Evolutionary conservation across 2,888 invertebrate species (phyloP), one percentile per base, ranked within the genome.

Genomic region (Encarsia formosa): DNA sequence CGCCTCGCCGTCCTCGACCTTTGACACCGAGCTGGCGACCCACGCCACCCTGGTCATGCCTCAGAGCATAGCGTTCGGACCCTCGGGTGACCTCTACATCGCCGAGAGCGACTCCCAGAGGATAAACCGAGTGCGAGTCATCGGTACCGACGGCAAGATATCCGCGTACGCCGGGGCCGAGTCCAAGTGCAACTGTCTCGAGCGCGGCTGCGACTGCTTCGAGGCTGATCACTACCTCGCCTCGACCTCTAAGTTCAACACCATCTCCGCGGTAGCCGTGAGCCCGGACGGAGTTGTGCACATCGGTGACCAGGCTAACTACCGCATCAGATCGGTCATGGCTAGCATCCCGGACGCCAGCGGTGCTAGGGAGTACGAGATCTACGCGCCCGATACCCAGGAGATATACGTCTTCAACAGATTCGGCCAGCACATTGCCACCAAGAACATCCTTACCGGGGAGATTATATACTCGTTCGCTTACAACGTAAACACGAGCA

Each of bases 61-160:
- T 0, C 92, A 95, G 68, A 93, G 94, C 64, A 89, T 99, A 45
- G 88, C 94, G 0, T 96, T 97, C 62, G 91, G 91, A 13, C 88
- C 93, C 0, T 86, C 91, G 38, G 97, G 97, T 4, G 87, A 93
- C 66, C 77, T 99, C 11, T 97, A 87, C 69, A 91, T 98, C 0
- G 94, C 96, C 0, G 97, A 98, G 72, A 94, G 94, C 65, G 96
- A 97, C 73, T 91, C 93, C 0, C 94, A 96, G 71, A 81, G 94
- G 60, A 91, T 96, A 46, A 96, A 98, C 73, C 81, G 96, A 43
- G 86, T 94, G 0, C 78, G 96, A 16, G 84, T 93, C 0, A 91
- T 97, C 47, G 91, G 90, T 1, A 95, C 95, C 0, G 95, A 95
- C 72, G 95, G 96, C 1, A 88, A 91, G 66, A 93, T 97, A 53